These are phyloP conservation scores for Dendrocincla fuliginosa DNA, from an alignment of 2,797 vertebrate species.

Conservation along the genomic window DNA sequence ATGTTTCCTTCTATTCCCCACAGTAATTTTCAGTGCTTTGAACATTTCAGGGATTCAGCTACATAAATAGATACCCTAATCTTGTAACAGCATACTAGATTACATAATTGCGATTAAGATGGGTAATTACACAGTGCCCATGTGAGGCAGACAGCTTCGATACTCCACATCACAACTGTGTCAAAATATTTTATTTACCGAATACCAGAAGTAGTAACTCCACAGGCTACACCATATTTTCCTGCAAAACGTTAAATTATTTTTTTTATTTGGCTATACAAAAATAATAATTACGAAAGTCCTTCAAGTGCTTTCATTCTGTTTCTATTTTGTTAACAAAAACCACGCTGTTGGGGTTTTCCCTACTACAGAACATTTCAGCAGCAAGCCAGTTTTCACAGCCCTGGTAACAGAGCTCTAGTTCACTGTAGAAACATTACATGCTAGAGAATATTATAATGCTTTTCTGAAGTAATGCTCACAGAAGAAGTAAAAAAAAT, in stretches of 20 bases:
- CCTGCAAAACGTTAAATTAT: background rate
- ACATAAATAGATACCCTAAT: constrained; percentile 50
- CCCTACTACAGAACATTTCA: background rate
- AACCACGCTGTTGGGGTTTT: background rate
- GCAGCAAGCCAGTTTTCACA: background rate
- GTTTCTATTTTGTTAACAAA: background rate
- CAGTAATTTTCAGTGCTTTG: background rate
- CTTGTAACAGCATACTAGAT: constrained; percentile 53
- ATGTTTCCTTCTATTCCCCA: background rate
- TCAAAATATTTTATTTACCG: constrained; percentile 69
- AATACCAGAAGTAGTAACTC: constrained; percentile 18
- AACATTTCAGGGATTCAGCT: constrained; percentile 43
- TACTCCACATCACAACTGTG: constrained; percentile 22
- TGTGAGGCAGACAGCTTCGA: constrained; percentile 45
- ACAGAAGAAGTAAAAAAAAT: background rate
- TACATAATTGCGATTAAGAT: constrained; percentile 61
- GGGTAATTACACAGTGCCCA: constrained; percentile 60
- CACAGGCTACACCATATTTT: background rate
- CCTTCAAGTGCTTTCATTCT: background rate
- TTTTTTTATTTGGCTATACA: background rate
- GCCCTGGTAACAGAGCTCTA: background rate
- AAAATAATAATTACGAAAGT: constrained; percentile 26
- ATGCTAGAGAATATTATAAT: background rate
- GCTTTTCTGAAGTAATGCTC: background rate
- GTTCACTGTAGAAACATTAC: background rate